Conservation (phyloP, 2,888 invertebrate genomes). For the Lasioglossum morio region DNA sequence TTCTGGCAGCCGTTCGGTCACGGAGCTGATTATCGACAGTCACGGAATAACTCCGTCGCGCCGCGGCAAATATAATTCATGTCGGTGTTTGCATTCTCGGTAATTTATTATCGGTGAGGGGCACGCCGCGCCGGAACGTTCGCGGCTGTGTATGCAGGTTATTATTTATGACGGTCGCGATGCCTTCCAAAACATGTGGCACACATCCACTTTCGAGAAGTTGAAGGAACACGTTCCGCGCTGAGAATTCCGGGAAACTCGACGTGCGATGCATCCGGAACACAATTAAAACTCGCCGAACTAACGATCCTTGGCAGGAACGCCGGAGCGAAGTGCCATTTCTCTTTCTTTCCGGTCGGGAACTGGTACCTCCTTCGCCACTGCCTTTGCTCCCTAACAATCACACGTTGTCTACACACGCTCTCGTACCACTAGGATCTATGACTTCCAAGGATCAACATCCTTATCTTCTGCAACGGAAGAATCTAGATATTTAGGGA, state of each 20-base stretch:
- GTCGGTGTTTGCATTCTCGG: conserved; percentile 36
- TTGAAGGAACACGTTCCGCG: conserved; percentile 27
- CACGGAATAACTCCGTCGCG: conserved; percentile 38
- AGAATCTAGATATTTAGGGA: neutral
- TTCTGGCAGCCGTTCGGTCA: conserved; percentile 34
- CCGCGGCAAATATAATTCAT: conserved; percentile 43
- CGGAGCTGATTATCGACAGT: conserved; percentile 49
- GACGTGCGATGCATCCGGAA: conserved; percentile 14
- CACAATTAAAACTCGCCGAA: conserved; percentile 37
- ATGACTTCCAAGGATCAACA: neutral
- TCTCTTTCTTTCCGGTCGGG: conserved; percentile 12
- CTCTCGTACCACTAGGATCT: neutral
- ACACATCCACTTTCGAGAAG: conserved; percentile 23
- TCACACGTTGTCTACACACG: neutral
- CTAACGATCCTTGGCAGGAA: conserved; percentile 20
- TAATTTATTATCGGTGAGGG: conserved; percentile 48
- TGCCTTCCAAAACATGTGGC: conserved; percentile 34
- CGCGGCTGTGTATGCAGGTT: conserved; percentile 24
- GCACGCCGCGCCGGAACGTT: conserved; percentile 23
- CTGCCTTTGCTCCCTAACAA: neutral
- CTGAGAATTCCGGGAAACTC: conserved; percentile 18
- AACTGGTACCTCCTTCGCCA: neutral
- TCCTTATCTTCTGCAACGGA: neutral
- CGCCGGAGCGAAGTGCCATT: neutral
- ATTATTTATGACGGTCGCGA: conserved; percentile 50